Evolutionary conservation across 2,888 invertebrate species (phyloP).

Genomic region (Anarsia innoxiella): DNA sequence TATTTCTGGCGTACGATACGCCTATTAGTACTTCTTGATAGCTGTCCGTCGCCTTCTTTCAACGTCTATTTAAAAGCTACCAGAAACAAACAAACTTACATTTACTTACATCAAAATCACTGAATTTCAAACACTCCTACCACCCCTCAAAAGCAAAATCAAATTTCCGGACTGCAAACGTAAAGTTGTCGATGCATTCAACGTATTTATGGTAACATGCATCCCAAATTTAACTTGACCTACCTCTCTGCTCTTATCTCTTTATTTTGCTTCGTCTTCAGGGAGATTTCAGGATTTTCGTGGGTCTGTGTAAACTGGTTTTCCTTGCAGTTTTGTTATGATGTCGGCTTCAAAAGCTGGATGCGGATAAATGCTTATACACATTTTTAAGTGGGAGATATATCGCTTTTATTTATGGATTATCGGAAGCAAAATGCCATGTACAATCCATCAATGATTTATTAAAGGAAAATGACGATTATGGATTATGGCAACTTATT

Average conservation of each 20-base stretch:
- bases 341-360: conserved; percentile 42
- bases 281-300: conserved; percentile 11
- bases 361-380: conserved; percentile 47
- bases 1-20: conserved; percentile 65
- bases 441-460: conserved; percentile 57
- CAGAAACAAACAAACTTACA: conserved; percentile 30
- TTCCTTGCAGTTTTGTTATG: conserved; percentile 42
- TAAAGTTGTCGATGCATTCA: conserved; percentile 35
- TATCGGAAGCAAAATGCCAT: conserved; percentile 58
- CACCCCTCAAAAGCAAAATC: conserved; percentile 13
- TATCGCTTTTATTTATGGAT: conserved; percentile 53
- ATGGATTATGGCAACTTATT: conserved; percentile 23
- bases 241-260: conserved; percentile 17
- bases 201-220: conserved; percentile 53
- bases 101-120: conserved; percentile 4
- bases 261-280: conserved; percentile 10
- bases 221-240: conserved; percentile 34
- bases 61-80: conserved; percentile 71
- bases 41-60: conserved; percentile 71
- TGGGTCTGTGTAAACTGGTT: conserved; percentile 30
- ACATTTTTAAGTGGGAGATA: conserved; percentile 63
- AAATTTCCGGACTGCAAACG: conserved; percentile 20
- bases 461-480: conserved; percentile 45
- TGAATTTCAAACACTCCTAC: background rate
- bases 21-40: conserved; percentile 72